Conservation (phyloP, 1,140 invertebrate species). For the Nasonia longicornis region DNA sequence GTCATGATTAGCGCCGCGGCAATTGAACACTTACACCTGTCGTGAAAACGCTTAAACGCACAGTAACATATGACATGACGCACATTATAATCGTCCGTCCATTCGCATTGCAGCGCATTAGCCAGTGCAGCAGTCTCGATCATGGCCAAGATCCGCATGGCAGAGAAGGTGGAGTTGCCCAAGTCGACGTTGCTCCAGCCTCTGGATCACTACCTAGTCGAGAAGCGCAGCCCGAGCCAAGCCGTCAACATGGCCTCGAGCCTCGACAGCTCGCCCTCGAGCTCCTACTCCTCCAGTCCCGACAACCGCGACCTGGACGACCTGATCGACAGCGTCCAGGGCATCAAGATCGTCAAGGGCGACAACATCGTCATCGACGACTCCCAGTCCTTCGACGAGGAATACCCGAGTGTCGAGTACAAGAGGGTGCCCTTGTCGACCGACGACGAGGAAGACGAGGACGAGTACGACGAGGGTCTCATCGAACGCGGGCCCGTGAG, state of each 20-base stretch:
- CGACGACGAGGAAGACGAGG: constrained; percentile 20
- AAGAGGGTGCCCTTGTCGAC: neutral
- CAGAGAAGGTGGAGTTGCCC: neutral
- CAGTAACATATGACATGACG: too few relatives aligned
- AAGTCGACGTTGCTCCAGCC: neutral
- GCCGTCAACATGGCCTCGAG: neutral
- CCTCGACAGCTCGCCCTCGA: neutral
- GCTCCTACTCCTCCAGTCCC: constrained; percentile 23
- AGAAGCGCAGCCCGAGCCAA: neutral
- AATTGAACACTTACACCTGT: too few relatives aligned
- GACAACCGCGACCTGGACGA: neutral
- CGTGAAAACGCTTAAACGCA: neutral
- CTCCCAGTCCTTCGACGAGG: constrained; percentile 2
- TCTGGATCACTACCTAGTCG: neutral
- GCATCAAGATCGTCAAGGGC: neutral
- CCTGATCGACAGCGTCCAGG: constrained; percentile 2
- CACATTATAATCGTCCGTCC: too few relatives aligned
- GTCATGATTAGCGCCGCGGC: too few relatives aligned
- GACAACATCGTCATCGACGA: constrained; percentile 17
- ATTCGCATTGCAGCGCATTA: constrained; percentile 5
- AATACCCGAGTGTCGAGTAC: neutral
- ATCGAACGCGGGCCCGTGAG: constrained; percentile 54
- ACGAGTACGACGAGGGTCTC: constrained; percentile 49
- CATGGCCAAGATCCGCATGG: constrained; percentile 22
- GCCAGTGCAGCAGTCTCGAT: neutral